Evolutionary conservation across 2,888 invertebrate species (phyloP).

Genomic region (Drosophila monieri): DNA sequence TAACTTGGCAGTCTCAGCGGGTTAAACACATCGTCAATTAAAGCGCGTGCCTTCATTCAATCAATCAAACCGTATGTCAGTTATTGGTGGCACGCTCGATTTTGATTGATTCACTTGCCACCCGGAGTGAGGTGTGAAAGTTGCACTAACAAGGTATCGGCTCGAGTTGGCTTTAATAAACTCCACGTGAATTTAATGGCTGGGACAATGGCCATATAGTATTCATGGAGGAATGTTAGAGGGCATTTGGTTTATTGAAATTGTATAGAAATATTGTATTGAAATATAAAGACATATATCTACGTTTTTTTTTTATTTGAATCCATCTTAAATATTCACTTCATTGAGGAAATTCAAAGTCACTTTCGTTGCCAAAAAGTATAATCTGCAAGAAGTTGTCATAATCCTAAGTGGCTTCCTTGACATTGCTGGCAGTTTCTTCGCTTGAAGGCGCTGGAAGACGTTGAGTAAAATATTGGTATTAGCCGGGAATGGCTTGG

Average conservation of each 20-base stretch:
- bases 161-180: conserved; percentile 28
- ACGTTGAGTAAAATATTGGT: conserved; percentile 26
- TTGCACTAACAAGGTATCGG: conserved; percentile 11
- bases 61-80: conserved; percentile 38
- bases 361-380: background rate
- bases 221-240: background rate
- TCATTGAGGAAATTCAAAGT: background rate
- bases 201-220: background rate
- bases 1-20: conserved; percentile 18
- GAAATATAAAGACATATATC: background rate
- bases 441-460: conserved; percentile 8
- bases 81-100: conserved; percentile 36
- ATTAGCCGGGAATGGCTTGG: conserved; percentile 16
- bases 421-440: conserved; percentile 14
- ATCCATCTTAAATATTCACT: background rate
- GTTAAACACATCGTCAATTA: conserved; percentile 47
- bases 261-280: too few relatives aligned
- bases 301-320: background rate
- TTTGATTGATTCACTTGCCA: conserved; percentile 55
- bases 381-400: conserved; percentile 2
- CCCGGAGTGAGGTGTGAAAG: conserved; percentile 37
- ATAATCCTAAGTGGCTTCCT: conserved; percentile 5
- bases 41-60: conserved; percentile 45
- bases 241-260: too few relatives aligned
- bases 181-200: background rate